Percentiles rank a stretch among this genome's conserved stretches.
Evolutionary conservation across 1,140 invertebrate species (phyloP).

Genomic region (Hermatobates lingyangjiaoensis): DNA sequence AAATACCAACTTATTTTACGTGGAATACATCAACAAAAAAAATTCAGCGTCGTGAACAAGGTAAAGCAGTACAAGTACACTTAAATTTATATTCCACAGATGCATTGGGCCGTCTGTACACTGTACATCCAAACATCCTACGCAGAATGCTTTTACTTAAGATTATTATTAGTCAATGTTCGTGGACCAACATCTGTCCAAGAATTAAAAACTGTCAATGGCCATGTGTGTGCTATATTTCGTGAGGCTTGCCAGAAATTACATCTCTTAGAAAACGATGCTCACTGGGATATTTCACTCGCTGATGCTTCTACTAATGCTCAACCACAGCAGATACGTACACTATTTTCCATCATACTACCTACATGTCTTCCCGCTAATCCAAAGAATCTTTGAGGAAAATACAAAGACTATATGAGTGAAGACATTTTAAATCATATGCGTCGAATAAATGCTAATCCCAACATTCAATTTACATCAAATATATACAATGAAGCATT

Average conservation of each 20-base stretch:
- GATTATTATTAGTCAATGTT: neutral
- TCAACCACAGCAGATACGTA: constrained; percentile 23
- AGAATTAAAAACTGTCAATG: neutral
- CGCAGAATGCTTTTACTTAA: neutral
- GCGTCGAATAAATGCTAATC: no score
- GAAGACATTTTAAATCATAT: constrained; percentile 21
- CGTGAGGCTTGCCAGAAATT: neutral
- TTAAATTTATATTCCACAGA: neutral
- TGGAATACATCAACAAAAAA: constrained; percentile 8
- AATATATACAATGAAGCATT: constrained; percentile 20
- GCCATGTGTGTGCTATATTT: neutral
- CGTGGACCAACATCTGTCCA: neutral
- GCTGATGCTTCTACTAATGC: constrained; percentile 18
- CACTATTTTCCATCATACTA: constrained; percentile 25
- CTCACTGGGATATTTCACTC: constrained; percentile 20
- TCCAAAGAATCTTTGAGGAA: constrained; percentile 20
- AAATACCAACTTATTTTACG: constrained; percentile 8
- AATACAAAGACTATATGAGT: constrained; percentile 21
- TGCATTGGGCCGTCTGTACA: constrained; percentile 1
- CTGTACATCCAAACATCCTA: neutral
- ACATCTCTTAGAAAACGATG: constrained; percentile 15
- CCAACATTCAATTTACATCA: constrained; percentile 17
- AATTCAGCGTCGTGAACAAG: neutral
- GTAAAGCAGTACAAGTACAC: constrained; percentile 1
- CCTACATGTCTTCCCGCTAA: constrained; percentile 19